phyloP scores from a whole-genome alignment of 2,113 vertebrate genomes.

The Tragelaphus scriptus region DNA sequence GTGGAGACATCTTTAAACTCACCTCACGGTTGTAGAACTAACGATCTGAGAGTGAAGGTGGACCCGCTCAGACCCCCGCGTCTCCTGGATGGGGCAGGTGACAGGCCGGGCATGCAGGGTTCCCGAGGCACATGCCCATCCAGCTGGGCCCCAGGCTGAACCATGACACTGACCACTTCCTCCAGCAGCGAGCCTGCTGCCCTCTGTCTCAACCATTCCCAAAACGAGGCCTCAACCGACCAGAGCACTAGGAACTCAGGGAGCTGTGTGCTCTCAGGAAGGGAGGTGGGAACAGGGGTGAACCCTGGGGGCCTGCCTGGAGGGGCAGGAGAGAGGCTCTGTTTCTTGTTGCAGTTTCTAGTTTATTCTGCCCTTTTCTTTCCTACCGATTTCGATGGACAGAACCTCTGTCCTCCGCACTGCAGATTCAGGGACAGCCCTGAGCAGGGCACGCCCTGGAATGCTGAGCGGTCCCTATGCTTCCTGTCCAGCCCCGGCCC shows the following conservation, averaged over 20 bases:
- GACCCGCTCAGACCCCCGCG: accelerated
- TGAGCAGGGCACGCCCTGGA: accelerated
- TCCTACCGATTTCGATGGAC: background rate
- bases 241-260: background rate
- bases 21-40: background rate
- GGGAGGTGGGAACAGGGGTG: background rate
- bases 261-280: background rate
- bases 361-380: background rate
- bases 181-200: background rate
- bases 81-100: background rate
- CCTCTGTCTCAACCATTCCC: background rate
- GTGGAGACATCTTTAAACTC: background rate
- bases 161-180: background rate
- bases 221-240: background rate
- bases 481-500: background rate
- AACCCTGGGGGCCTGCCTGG: background rate
- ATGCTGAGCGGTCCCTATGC: background rate
- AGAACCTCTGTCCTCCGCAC: accelerated
- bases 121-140: accelerated
- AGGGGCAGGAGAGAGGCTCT: accelerated
- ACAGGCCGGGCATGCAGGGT: background rate
- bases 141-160: accelerated
- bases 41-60: background rate
- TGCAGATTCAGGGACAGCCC: background rate
- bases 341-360: no score